Evolutionary conservation across 2,113 vertebrate species (phyloP).

Genomic region (Sapayoa aenigma): DNA sequence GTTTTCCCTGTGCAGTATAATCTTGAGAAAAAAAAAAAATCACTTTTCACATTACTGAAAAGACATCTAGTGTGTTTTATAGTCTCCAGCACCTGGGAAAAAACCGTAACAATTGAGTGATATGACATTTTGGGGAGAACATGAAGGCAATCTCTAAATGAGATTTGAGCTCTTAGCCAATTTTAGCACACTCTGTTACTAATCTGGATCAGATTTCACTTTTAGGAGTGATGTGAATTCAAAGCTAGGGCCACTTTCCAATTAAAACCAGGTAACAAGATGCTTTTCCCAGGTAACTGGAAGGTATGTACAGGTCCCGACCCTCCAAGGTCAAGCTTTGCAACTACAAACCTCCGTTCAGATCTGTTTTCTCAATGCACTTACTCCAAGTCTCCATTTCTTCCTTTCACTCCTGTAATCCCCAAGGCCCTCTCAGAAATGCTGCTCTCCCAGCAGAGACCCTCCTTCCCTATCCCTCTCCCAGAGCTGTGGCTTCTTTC

Average conservation of each 20-base stretch:
- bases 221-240: conserved; percentile 15
- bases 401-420: too few species aligned
- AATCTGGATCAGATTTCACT: conserved; percentile 42
- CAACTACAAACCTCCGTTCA: not conserved
- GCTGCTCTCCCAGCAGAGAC: not conserved
- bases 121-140: conserved; percentile 60
- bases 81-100: conserved; percentile 53
- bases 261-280: conserved; percentile 8
- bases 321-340: not conserved
- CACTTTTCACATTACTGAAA: conserved; percentile 57
- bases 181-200: conserved; percentile 20
- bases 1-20: conserved; percentile 45
- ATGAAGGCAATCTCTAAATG: conserved; percentile 61
- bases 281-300: not conserved
- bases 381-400: not conserved
- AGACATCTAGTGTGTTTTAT: conserved; percentile 44
- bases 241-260: not conserved
- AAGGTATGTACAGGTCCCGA: not conserved
- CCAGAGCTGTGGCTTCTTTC: not conserved
- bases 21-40: not conserved
- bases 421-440: not conserved
- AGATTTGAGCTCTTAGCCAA: conserved; percentile 64
- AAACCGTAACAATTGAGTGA: conserved; percentile 45
- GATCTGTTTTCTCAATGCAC: not conserved
- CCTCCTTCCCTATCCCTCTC: not conserved